Conservation (phyloP, 2,113 vertebrate species). For the Puma concolor region DNA sequence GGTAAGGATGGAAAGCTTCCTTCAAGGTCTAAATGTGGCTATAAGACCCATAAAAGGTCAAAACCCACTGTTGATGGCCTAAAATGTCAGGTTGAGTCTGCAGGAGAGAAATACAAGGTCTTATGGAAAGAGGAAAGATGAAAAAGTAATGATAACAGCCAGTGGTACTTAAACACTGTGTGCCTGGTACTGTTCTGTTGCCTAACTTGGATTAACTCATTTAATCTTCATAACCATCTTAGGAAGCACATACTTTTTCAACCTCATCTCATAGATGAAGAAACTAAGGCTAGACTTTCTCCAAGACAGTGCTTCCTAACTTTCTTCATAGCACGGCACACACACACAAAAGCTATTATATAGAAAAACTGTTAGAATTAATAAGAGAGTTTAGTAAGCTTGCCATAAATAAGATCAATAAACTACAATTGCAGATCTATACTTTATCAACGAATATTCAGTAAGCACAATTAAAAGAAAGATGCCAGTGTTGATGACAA, state of each 20-base stretch:
- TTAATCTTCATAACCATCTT: not conserved
- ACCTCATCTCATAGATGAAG: not conserved
- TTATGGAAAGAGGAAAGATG: not conserved
- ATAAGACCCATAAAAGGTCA: not conserved
- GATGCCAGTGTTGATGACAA: not conserved
- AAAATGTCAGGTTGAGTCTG: not conserved
- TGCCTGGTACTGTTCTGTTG: not conserved
- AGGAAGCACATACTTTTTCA: not conserved
- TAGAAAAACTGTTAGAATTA: not conserved
- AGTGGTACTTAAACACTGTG: not conserved
- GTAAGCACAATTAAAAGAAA: constrained; percentile 6
- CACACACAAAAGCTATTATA: not conserved
- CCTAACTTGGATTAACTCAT: not conserved
- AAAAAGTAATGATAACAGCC: not conserved
- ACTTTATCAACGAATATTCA: constrained; percentile 6
- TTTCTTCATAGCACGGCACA: not conserved
- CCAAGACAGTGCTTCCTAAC: not conserved
- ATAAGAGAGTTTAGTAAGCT: not conserved
- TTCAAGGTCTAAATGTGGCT: not conserved
- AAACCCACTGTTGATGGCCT: not conserved
- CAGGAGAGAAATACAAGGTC: not conserved
- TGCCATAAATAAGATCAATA: not conserved
- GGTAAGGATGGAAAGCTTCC: not conserved
- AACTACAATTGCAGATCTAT: not conserved
- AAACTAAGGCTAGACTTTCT: not conserved